Conservation (phyloP, 2,797 vertebrate genomes). For the Galaxias olidus region DNA sequence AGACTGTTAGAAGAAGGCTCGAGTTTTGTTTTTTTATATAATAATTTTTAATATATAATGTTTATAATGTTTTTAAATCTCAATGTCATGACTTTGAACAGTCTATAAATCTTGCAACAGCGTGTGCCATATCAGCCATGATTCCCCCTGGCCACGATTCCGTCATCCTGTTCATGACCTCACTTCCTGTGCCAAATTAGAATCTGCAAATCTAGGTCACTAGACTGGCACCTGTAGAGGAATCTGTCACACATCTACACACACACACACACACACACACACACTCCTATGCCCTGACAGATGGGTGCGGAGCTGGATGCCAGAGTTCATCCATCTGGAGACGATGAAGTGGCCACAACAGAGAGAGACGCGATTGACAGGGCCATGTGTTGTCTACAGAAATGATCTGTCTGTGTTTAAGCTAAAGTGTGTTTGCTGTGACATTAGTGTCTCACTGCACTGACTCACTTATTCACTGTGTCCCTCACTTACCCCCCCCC, state of each 20-base stretch:
- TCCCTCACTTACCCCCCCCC: neutral
- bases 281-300: neutral
- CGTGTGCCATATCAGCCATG: no score
- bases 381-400: conserved; percentile 46
- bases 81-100: no score
- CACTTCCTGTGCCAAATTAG: conserved; percentile 13
- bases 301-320: conserved; percentile 28
- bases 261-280: neutral
- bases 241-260: neutral
- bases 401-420: conserved; percentile 27
- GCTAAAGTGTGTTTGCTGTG: conserved; percentile 35
- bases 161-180: conserved; percentile 3
- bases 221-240: conserved; percentile 35
- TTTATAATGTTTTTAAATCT: no score
- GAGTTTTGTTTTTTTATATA: no score
- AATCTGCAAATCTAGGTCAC: conserved; percentile 39
- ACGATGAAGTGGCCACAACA: conserved; percentile 1
- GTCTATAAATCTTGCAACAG: no score
- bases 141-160: neutral
- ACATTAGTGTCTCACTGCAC: conserved; percentile 35
- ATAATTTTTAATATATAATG: no score
- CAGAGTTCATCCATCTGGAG: conserved; percentile 27
- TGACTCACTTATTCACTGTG: conserved; percentile 14
- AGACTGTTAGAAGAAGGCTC: no score
- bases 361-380: conserved; percentile 46